phyloP scores from a whole-genome alignment of 2,113 vertebrate species.

The Maccullochella peelii region DNA sequence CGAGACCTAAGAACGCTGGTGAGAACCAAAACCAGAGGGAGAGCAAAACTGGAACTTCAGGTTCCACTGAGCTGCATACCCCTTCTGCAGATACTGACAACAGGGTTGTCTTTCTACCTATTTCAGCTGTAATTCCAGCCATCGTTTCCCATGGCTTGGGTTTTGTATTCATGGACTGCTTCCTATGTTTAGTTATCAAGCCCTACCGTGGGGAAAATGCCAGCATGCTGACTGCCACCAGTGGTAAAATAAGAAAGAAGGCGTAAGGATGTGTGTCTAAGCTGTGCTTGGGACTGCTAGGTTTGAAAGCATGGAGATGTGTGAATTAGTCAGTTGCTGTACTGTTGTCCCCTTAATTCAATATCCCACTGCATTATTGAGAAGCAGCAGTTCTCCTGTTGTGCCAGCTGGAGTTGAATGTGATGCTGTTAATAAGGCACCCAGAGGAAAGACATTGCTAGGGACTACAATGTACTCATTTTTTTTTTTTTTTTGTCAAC shows the following conservation, averaged over 20 bases:
- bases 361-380: slow-evolving; percentile 73
- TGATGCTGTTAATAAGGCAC: slow-evolving; percentile 42
- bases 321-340: slow-evolving; percentile 26
- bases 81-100: slow-evolving; percentile 61
- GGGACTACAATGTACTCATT: neutral
- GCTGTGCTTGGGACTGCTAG: neutral
- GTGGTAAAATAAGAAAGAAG: neutral
- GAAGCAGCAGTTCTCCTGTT: slow-evolving; percentile 43
- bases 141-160: slow-evolving; percentile 9
- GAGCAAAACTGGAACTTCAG: slow-evolving; percentile 81
- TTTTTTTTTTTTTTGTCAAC: neutral
- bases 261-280: neutral
- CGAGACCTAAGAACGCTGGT: slow-evolving; percentile 64
- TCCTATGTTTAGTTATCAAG: slow-evolving; percentile 13
- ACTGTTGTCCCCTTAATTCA: slow-evolving; percentile 47
- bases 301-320: slow-evolving; percentile 12
- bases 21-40: slow-evolving; percentile 78
- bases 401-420: slow-evolving; percentile 54
- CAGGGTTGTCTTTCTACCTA: slow-evolving; percentile 48
- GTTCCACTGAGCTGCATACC: slow-evolving; percentile 60
- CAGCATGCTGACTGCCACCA: too few relatives aligned
- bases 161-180: slow-evolving; percentile 6
- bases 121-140: slow-evolving; percentile 47
- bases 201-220: neutral
- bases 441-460: slow-evolving; percentile 18